Conservation (phyloP, 2,797 vertebrate genomes). For the Cirrhinus mrigala region DNA sequence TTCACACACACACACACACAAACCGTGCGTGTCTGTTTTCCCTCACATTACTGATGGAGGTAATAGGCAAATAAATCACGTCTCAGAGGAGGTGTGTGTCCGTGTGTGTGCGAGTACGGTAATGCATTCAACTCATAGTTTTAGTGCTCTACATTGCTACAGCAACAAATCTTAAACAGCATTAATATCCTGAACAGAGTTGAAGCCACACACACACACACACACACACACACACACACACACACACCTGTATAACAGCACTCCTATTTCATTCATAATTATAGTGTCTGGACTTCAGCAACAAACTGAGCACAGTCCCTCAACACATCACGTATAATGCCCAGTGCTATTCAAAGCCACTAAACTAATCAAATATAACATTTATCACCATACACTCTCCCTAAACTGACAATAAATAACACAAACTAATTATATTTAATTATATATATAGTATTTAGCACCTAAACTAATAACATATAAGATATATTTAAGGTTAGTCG, state of each 20-base stretch:
- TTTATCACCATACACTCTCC: not conserved
- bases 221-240: not conserved
- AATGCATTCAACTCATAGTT: constrained; percentile 55
- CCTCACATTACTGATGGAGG: constrained; percentile 36
- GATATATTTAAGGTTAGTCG: not conserved
- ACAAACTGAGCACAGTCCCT: constrained; percentile 19
- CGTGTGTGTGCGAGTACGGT: constrained; percentile 31
- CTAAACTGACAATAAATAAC: not conserved
- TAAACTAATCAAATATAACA: constrained; percentile 14
- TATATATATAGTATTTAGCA: too few relatives aligned
- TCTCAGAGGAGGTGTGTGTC: not conserved
- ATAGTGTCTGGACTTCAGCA: constrained; percentile 23
- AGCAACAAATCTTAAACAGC: constrained; percentile 64
- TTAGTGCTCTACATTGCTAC: constrained; percentile 58
- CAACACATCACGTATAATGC: constrained; percentile 15
- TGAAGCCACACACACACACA: not conserved
- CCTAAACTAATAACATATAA: not conserved
- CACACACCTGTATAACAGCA: constrained; percentile 10
- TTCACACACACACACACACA: constrained; percentile 15
- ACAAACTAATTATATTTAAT: not conserved
- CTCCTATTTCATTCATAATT: constrained; percentile 32
- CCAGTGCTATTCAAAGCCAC: not conserved
- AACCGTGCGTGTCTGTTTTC: constrained; percentile 3
- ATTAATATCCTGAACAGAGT: constrained; percentile 62
- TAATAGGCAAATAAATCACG: constrained; percentile 42